Conservation (phyloP, 2,113 vertebrate genomes). For the Bubo blakistoni region DNA sequence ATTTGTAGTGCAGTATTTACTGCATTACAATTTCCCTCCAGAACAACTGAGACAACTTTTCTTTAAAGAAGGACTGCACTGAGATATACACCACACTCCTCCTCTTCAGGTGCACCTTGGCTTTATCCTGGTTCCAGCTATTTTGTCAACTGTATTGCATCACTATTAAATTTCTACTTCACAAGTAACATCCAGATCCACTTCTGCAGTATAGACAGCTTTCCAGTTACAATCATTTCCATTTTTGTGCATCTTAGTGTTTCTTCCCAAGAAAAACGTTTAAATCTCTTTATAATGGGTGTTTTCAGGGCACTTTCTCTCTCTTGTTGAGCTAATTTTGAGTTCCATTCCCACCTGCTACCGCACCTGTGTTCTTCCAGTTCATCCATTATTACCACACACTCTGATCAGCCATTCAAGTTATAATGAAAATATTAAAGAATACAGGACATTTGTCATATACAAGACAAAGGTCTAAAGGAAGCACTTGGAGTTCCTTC, state of each 20-base stretch:
- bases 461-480: background rate
- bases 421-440: background rate
- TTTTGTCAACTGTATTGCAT: background rate
- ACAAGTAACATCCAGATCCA: background rate
- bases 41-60: background rate
- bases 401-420: background rate
- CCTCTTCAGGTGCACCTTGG: background rate
- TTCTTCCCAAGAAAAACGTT: background rate
- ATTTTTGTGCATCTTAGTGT: background rate
- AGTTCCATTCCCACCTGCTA: rapidly evolving
- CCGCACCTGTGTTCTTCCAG: background rate
- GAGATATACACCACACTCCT: rapidly evolving
- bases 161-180: background rate
- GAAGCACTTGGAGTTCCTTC: background rate
- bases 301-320: background rate
- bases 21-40: background rate
- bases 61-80: background rate
- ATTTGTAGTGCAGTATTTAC: background rate
- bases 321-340: background rate
- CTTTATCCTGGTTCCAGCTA: rapidly evolving
- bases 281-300: background rate
- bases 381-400: background rate
- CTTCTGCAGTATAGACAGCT: background rate
- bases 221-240: background rate
- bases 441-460: background rate